Evolutionary conservation across 1,140 invertebrate species (phyloP), one percentile per base, ranked within the genome.

Genomic region (Drosophila jambulina): DNA sequence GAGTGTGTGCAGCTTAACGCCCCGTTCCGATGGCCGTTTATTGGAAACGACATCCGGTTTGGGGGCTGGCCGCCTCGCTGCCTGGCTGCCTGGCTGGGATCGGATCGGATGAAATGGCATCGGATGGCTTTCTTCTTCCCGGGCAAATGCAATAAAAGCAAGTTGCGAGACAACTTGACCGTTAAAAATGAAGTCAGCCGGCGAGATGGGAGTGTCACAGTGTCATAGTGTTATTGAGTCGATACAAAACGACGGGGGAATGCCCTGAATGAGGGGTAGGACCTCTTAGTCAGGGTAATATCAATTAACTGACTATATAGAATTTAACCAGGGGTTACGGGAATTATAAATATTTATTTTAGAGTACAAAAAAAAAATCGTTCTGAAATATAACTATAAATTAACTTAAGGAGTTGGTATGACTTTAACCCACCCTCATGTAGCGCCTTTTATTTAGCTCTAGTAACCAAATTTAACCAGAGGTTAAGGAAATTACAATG

Each of bases 81-180:
- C n/a, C n/a, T n/a, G n/a, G n/a, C n/a, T n/a, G n/a, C 34, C 38
- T 62, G 58, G 2, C 13, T 40, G 8, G 59, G 46, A 45, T 46
- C 38, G 46, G 32, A 27, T 34, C 23, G 38, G 29, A 77, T 40
- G 27, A 38, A 23, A 74, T 48, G 69, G 29, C 48, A n/a, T 61
- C 34, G 34, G 54, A 42, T 57, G 32, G 32, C 54, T 42, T 57
- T 43, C 54, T 40, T 43, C 54, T 80, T 29, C 54, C 64, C 79
- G 71, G 78, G 71, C 42, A 70, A 87, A 83, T 88, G 84, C 85
- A 88, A 87, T 87, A 87, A 88, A 88, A 80, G 72, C 80, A 78
- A 78, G 64, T 72, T 51, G 42, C 36, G 54, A 71, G 67, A 72
- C 68, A 72, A 72, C 63, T 68, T 70, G 67, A 60, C 67, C 54